phyloP scores from a whole-genome alignment of 2,888 invertebrate genomes.

The Drosophila quinaria region DNA sequence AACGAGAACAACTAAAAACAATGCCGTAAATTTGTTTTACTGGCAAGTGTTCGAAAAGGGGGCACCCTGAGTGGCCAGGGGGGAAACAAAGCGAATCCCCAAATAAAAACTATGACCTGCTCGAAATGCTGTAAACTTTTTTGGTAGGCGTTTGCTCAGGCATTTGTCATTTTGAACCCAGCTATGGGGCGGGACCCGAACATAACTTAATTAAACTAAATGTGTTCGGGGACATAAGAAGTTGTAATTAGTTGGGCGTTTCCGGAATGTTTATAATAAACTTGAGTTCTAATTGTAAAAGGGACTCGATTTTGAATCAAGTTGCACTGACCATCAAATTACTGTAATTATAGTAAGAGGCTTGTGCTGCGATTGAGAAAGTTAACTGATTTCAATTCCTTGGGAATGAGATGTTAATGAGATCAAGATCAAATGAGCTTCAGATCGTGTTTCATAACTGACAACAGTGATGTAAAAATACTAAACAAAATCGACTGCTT shows the following conservation, averaged over 20 bases:
- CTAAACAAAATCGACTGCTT: too few species aligned
- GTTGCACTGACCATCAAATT: conserved; percentile 13
- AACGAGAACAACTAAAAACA: conserved; percentile 74
- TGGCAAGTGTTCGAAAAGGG: conserved; percentile 51
- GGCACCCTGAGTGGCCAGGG: conserved; percentile 5
- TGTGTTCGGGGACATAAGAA: conserved; percentile 64
- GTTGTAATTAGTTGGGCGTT: conserved; percentile 64
- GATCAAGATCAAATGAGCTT: background rate
- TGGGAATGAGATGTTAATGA: background rate
- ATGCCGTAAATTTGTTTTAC: conserved; percentile 78
- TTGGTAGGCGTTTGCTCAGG: conserved; percentile 67
- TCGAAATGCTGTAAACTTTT: conserved; percentile 70
- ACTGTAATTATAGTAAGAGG: conserved; percentile 17
- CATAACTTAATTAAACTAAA: conserved; percentile 79
- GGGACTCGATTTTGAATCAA: conserved; percentile 28
- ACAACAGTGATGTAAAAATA: background rate
- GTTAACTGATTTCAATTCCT: background rate
- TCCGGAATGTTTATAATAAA: conserved; percentile 49
- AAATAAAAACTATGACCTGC: conserved; percentile 77
- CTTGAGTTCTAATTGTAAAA: conserved; percentile 32
- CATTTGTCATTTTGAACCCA: conserved; percentile 73
- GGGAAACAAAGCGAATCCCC: conserved; percentile 51
- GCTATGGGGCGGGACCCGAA: conserved; percentile 19
- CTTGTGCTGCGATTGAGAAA: background rate
- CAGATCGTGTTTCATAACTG: background rate